Evolutionary conservation across 2,888 invertebrate genomes (phyloP).

Genomic region (Nephrotoma appendiculata): DNA sequence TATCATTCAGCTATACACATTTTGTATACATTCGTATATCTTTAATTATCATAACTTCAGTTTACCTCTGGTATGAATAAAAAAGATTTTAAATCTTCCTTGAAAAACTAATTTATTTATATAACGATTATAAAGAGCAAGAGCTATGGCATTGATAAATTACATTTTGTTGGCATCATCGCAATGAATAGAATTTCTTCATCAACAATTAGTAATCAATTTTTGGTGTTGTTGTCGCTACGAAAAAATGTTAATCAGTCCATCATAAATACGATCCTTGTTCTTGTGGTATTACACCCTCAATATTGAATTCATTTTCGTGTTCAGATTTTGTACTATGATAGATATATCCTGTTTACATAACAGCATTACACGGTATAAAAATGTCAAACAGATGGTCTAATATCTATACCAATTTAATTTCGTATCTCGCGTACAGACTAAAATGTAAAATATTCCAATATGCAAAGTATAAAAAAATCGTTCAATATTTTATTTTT

Average conservation of each 20-base stretch:
- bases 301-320: neutral
- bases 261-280: neutral
- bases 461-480: neutral
- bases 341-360: neutral
- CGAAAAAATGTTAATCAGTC: neutral
- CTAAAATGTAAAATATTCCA: neutral
- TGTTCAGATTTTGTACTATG: neutral
- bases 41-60: neutral
- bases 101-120: neutral
- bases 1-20: neutral
- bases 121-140: neutral
- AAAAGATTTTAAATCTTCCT: neutral
- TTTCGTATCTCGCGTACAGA: neutral
- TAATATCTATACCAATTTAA: neutral
- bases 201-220: neutral
- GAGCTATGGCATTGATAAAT: neutral
- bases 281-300: neutral
- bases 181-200: neutral
- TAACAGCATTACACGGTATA: neutral
- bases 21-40: neutral
- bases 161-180: neutral
- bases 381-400: neutral
- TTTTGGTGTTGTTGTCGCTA: neutral
- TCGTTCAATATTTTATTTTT: neutral
- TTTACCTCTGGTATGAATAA: neutral